These are phyloP conservation scores for Papilio xuthus DNA, from an alignment of 1,140 invertebrate genomes.

Conservation along the genomic window DNA sequence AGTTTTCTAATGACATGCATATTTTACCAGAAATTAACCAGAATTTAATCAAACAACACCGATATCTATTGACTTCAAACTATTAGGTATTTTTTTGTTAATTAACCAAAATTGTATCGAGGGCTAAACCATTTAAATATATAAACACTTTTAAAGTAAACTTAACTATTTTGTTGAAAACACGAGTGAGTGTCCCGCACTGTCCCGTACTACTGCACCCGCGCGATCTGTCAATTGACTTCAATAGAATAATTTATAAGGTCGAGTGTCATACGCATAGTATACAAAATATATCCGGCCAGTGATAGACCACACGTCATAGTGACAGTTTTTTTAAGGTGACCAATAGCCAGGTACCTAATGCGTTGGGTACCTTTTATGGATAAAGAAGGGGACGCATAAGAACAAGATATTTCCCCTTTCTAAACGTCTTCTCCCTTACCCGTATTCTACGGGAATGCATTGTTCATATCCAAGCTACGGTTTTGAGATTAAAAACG, in stretches of 20 bases:
- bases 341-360: no score
- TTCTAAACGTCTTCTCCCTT: no score
- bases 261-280: slow-evolving; percentile 40
- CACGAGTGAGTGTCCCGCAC: slow-evolving; percentile 42
- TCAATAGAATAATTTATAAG: slow-evolving; percentile 67
- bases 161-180: slow-evolving; percentile 25
- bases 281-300: slow-evolving; percentile 35
- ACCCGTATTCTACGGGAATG: no score
- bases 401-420: no score
- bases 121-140: not conserved
- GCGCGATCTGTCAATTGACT: slow-evolving; percentile 55
- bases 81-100: not conserved
- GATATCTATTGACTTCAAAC: not conserved
- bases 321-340: not conserved
- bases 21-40: no score
- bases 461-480: no score
- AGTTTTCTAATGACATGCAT: no score
- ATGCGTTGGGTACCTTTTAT: no score
- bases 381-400: no score
- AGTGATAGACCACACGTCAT: slow-evolving; percentile 7
- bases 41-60: not conserved
- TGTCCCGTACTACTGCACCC: slow-evolving; percentile 40
- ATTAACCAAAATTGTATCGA: not conserved
- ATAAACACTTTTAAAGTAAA: not conserved
- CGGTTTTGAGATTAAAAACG: no score